Evolutionary conservation across 2,113 vertebrate genomes (phyloP).

Genomic region (Bujurquina vittata): DNA sequence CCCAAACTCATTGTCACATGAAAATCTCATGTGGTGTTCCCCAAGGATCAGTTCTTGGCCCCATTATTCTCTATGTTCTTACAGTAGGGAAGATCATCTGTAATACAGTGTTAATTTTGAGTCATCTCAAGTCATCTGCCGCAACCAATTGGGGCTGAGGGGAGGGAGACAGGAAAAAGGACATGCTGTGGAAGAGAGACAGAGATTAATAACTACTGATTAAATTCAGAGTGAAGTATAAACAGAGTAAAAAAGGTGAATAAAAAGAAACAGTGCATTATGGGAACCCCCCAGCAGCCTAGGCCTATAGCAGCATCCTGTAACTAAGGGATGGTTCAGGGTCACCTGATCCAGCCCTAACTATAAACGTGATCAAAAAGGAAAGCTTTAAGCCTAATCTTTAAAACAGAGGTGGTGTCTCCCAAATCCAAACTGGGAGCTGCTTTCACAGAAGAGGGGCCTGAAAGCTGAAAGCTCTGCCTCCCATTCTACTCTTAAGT

Average conservation of each 20-base stretch:
- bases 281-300: neutral
- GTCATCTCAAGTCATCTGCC: too few species aligned
- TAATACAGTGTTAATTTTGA: neutral
- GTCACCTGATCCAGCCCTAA: neutral
- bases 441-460: neutral
- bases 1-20: fast-evolving
- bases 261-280: too few species aligned
- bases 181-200: too few species aligned
- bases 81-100: neutral
- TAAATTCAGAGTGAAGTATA: too few species aligned
- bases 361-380: neutral
- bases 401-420: neutral
- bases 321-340: neutral
- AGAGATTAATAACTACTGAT: too few species aligned
- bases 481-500: too few species aligned
- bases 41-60: neutral
- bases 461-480: too few species aligned
- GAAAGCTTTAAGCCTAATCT: neutral
- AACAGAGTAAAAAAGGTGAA: too few species aligned
- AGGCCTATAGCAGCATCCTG: neutral
- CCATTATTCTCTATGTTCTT: neutral
- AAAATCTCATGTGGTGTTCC: neutral
- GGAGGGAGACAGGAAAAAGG: too few species aligned
- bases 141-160: too few species aligned
- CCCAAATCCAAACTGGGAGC: neutral